A percentile compares a stretch with the other conserved stretches of the same genome.
Evolutionary conservation across 1,140 invertebrate genomes (phyloP).

Genomic region (Ylistrum balloti): DNA sequence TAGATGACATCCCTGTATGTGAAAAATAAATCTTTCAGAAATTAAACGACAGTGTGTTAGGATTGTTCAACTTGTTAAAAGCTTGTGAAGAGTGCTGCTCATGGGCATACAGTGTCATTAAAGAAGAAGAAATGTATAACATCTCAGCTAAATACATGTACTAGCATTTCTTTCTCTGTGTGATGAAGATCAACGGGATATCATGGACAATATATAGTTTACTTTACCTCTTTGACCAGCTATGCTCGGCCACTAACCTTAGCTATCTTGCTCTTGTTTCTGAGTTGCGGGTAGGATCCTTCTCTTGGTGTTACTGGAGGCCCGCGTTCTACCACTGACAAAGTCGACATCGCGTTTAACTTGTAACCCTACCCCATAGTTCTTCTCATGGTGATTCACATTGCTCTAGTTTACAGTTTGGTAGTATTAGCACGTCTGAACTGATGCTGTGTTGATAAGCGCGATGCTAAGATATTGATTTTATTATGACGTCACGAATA

Average conservation of each 20-base stretch:
- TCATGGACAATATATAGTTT: too few species aligned
- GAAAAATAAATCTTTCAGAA: too few species aligned
- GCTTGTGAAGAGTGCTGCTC: too few species aligned
- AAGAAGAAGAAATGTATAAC: too few species aligned
- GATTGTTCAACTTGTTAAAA: too few species aligned
- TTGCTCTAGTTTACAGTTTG: not conserved
- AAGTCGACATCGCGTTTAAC: slow-evolving; percentile 49
- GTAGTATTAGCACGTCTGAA: not conserved
- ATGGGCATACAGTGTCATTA: too few species aligned
- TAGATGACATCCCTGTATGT: not conserved
- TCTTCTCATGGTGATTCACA: not conserved
- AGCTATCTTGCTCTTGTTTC: slow-evolving; percentile 15
- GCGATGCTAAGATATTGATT: not conserved
- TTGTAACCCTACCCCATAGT: not conserved
- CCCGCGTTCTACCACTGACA: slow-evolving; percentile 52
- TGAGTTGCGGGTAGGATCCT: slow-evolving; percentile 48
- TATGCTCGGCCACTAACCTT: not conserved
- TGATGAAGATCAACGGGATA: too few species aligned
- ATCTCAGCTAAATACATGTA: too few species aligned
- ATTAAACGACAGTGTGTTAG: too few species aligned
- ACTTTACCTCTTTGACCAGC: too few species aligned
- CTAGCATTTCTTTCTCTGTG: too few species aligned
- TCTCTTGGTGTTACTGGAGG: slow-evolving; percentile 51
- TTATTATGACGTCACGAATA: slow-evolving; percentile 16
- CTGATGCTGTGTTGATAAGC: not conserved